Evolutionary conservation across 2,888 invertebrate species (phyloP), one percentile per base, ranked within the genome.

Genomic region (Gerris lacustris): DNA sequence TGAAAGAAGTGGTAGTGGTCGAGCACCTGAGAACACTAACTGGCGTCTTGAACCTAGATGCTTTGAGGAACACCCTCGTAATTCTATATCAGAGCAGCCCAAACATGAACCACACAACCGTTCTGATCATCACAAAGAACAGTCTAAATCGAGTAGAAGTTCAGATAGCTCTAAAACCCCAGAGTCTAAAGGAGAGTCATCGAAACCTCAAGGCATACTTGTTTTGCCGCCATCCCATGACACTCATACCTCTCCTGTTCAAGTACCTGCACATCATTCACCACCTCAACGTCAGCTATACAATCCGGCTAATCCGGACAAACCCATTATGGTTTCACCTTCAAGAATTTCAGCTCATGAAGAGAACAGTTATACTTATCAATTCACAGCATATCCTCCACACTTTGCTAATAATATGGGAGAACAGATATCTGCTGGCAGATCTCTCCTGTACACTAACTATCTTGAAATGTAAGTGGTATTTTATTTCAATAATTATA

Each of bases 271-370:
- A 72, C 72, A 45, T 67, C 75, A 74, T 64, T 71, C 75, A n/a
- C 77, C 76, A 71, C 79, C 81, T 69, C 82, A 83, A 75, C 83
- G 84, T 76, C 85, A 83, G 17, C 79, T 87, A 6, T 87, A 83
- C 75, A 86, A 87, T 79, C 87, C 85, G 1, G 85, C 85, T 75
- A 87, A 87, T 79, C 87, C 87, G 1, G 85, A 85, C 72, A 89
- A 87, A 81, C 90, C 90, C 31, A 90, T 91, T 74, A 84, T 90
- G 75, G 75, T 77, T 6, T 70, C 76, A 0, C 67, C 72, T 43
- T 66, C 66, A 6, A 69, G 64, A 64, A 64, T 72, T n/a, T 43
- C 44, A 5, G 64, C 55, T 11, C 62, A 66, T 17, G 72, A 72
- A 15, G 69, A 71, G 17, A 69, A 69, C 44, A 68, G 68, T 67